A percentile compares a stretch with the other conserved stretches of the same genome.
Evolutionary conservation across 2,113 vertebrate genomes (phyloP).

Genomic region (Microcebus tavaratra): DNA sequence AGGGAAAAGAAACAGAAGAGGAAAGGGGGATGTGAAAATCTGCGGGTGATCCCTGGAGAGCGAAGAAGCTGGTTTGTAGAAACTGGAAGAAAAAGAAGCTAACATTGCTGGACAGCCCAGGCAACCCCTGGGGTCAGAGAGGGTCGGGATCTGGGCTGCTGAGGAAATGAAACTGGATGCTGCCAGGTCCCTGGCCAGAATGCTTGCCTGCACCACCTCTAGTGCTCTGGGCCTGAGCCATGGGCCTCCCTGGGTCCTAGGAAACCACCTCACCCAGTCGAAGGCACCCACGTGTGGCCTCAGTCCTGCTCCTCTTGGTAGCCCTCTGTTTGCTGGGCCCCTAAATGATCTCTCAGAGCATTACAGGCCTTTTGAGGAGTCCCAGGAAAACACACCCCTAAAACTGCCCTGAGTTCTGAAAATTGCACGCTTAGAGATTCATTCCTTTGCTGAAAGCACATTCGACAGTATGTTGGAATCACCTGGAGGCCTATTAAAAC

Average conservation of each 20-base stretch:
- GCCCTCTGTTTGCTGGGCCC: neutral
- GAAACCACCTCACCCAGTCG: neutral
- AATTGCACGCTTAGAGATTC: neutral
- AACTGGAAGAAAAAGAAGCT: neutral
- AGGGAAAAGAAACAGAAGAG: neutral
- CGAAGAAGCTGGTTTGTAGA: neutral
- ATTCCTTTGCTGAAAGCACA: neutral
- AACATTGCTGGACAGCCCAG: neutral
- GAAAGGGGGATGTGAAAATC: neutral
- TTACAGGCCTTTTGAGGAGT: neutral
- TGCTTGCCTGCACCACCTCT: neutral
- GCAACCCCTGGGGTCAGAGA: neutral
- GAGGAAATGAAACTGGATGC: neutral
- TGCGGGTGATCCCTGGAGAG: neutral
- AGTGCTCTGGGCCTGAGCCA: neutral
- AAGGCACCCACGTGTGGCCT: neutral
- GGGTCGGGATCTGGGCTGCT: neutral
- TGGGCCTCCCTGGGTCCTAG: neutral
- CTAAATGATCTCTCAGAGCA: neutral
- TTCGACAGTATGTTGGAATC: neutral
- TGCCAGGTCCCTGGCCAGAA: neutral
- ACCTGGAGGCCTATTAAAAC: neutral
- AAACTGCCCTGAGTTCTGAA: neutral
- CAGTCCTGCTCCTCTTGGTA: neutral
- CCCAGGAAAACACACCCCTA: neutral